A percentile compares a stretch with the other conserved stretches of the same genome.
These are phyloP conservation scores for Caranx ignobilis DNA, from an alignment of 2,113 vertebrate species.

Conservation along the genomic window DNA sequence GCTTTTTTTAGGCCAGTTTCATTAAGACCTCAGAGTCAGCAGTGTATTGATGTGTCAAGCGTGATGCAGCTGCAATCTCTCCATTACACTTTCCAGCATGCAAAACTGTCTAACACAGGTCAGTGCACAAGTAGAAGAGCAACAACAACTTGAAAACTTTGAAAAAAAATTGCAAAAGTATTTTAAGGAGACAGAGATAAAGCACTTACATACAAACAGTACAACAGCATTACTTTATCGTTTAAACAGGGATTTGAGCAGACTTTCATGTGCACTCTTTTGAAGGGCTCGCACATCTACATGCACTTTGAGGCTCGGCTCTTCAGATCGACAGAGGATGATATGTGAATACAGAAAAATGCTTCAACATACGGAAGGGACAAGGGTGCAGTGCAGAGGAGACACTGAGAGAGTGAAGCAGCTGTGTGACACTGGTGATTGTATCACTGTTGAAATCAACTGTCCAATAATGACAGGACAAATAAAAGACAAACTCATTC, in stretches of 20 bases:
- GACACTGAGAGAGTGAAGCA: not conserved
- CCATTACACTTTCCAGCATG: constrained; percentile 14
- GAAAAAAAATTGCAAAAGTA: not conserved
- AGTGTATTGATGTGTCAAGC: constrained; percentile 8
- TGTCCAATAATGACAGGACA: not conserved
- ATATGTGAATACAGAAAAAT: constrained; percentile 7
- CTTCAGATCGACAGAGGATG: constrained; percentile 18
- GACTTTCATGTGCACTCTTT: constrained; percentile 13
- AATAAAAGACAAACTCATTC: not conserved
- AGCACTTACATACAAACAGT: not conserved
- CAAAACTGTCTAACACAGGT: not conserved
- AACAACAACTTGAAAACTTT: not conserved
- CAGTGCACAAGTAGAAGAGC: not conserved
- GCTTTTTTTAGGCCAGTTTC: constrained; percentile 23
- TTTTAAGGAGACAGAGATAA: too few relatives aligned
- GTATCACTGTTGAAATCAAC: not conserved
- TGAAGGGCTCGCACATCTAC: constrained; percentile 13
- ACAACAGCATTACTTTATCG: not conserved
- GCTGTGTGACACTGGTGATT: not conserved
- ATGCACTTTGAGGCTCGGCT: constrained; percentile 5
- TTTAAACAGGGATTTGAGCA: constrained; percentile 6
- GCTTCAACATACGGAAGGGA: constrained; percentile 14
- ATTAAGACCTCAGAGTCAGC: constrained; percentile 46
- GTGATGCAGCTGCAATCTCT: constrained; percentile 16
- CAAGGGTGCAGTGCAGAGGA: not conserved